Percentiles rank a stretch among this genome's conserved stretches.
phyloP scores from a whole-genome alignment of 2,113 vertebrate genomes.

The Sphyrna mokarran region DNA sequence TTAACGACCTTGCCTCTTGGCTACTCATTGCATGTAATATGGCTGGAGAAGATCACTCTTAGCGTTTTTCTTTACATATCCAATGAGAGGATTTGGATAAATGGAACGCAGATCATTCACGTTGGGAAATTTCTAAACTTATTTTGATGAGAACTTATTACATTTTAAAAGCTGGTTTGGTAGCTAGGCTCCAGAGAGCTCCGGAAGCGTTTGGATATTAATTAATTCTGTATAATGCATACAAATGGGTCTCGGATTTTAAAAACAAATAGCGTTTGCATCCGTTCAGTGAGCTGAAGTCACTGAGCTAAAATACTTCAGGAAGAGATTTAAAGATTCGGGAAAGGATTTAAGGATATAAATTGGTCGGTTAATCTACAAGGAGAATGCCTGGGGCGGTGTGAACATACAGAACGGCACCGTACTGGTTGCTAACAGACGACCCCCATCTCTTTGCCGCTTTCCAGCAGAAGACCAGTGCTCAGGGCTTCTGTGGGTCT shows the following conservation, averaged over 20 bases:
- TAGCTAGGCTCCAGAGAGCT: background rate
- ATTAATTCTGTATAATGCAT: background rate
- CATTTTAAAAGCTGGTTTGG: background rate
- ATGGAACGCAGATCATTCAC: background rate
- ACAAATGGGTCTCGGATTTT: background rate
- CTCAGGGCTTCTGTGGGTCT: conserved; percentile 6
- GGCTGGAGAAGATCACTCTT: background rate
- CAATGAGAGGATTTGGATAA: background rate
- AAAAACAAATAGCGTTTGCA: background rate
- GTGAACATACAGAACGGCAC: background rate
- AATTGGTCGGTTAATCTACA: background rate
- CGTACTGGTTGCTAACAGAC: background rate
- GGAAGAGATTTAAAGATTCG: background rate
- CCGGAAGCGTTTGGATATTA: background rate
- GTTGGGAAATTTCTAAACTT: background rate
- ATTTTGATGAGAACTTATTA: background rate
- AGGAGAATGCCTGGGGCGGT: background rate
- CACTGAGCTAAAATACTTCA: background rate
- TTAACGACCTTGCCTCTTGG: background rate
- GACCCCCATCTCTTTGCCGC: background rate
- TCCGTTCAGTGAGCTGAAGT: background rate
- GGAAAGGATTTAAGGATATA: background rate
- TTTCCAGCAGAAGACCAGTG: background rate
- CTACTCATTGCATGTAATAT: background rate
- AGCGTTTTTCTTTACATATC: background rate